phyloP scores from a whole-genome alignment of 2,888 invertebrate genomes.

The Tinea trinotella region DNA sequence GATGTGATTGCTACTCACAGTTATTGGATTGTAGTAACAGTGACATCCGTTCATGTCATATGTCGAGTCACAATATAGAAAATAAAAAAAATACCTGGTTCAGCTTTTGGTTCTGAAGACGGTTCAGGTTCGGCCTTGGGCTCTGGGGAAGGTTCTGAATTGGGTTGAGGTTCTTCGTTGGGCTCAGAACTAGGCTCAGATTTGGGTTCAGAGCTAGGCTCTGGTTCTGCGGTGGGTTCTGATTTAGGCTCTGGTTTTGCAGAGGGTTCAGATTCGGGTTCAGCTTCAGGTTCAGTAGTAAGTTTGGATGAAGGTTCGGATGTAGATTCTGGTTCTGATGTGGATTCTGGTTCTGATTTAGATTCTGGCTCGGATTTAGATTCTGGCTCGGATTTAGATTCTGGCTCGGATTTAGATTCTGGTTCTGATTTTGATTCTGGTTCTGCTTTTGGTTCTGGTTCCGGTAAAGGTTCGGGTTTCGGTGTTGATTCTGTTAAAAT shows the following conservation, averaged over 20 bases:
- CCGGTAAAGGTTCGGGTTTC: constrained; percentile 51
- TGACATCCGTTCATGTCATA: too few species aligned
- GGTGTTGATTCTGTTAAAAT: constrained; percentile 32
- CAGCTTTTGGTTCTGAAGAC: constrained; percentile 39
- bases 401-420: constrained; percentile 39
- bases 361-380: constrained; percentile 35
- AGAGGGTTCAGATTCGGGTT: constrained; percentile 33
- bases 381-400: constrained; percentile 30
- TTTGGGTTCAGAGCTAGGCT: constrained; percentile 52
- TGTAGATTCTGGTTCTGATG: constrained; percentile 40
- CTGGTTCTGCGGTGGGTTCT: constrained; percentile 40
- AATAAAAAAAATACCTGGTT: constrained; percentile 25
- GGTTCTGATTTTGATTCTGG: constrained; percentile 35
- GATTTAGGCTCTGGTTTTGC: constrained; percentile 35
- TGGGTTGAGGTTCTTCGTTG: constrained; percentile 34
- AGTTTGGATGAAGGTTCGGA: constrained; percentile 42
- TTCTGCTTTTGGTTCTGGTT: constrained; percentile 46
- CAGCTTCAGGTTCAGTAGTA: constrained; percentile 40
- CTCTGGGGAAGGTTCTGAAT: constrained; percentile 40
- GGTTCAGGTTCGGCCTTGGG: constrained; percentile 49
- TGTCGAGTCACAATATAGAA: too few species aligned
- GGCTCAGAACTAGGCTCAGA: constrained; percentile 45
- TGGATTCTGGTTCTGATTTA: constrained; percentile 64
- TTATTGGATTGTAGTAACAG: too few species aligned
- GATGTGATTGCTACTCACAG: too few species aligned